Base-by-base conservation (phyloP, 2,888 invertebrate genomes). In the Callyntrura sp. region DNA sequence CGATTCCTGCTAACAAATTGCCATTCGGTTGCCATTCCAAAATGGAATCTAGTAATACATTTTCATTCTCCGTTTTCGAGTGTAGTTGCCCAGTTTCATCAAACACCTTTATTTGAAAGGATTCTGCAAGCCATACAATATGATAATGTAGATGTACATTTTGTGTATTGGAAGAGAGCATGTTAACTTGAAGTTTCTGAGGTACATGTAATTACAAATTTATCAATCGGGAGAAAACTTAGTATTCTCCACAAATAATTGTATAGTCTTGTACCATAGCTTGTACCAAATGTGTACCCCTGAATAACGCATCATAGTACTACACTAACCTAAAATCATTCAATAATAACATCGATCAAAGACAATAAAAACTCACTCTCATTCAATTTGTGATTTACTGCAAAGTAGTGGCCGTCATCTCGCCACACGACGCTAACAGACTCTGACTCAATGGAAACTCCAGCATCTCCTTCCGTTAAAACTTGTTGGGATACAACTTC, bases 11-110 rank as follows among this genome's bases (percentile, higher is more conserved):
- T 11, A 93, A 83, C 12, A 93, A 68, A 5, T 92, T 92, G 43
- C 93, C 93, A 14, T 91, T 92, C 9, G 93, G 92, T 62, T 93
- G 93, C 93, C 93, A 93, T 6, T 88, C 86, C 25, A 93, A 51
- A 25, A 88, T 25, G 3, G 84, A 76, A 73, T 79, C 90, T 4
- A 73, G 9, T 0, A 92, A 20, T n/a, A 45, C 43, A 55, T 91
- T 87, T 35, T 76, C 85, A 48, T 91, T 92, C 82, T 93, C 93
- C 0, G 91, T 90, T 55, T 88, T 90, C 1, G 92, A 90, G 60
- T 90, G 90, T 8, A 92, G 14, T 1, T 68, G 51, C 0, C 93
- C 93, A 65, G 17, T 85, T 43, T 93, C 93, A 57, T 93, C 93
- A 85, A 90, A 93, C 14, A 92, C 73, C 45, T 89, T 85, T 14